phyloP scores from a whole-genome alignment of 2,797 vertebrate species.

The Pseudochirops corinnae region DNA sequence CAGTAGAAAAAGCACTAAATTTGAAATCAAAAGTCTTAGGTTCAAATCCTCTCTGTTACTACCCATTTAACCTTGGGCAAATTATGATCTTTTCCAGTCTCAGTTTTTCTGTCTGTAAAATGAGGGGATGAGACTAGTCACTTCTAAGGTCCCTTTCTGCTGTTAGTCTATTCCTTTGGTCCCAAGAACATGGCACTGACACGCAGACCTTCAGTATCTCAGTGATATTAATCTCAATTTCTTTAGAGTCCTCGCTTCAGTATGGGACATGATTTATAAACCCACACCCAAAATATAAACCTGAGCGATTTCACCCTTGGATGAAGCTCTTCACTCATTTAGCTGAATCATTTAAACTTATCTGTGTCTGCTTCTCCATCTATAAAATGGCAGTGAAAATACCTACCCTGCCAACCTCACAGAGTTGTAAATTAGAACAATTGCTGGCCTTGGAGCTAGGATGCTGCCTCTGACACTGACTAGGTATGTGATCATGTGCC shows the following conservation, averaged over 20 bases:
- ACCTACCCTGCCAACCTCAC: neutral
- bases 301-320: neutral
- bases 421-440: neutral
- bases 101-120: neutral
- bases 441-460: neutral
- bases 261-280: neutral
- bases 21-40: neutral
- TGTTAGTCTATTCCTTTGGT: neutral
- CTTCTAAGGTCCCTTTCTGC: neutral
- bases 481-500: constrained; percentile 5
- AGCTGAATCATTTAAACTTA: neutral
- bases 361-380: neutral
- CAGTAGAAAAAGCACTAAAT: neutral
- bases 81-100: neutral
- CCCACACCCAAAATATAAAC: neutral
- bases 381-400: neutral
- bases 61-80: neutral
- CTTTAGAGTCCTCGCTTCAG: constrained; percentile 15
- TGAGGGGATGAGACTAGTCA: neutral
- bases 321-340: neutral
- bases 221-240: constrained; percentile 22
- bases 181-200: neutral
- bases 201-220: neutral
- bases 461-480: neutral
- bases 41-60: neutral